A percentile compares a stretch with the other conserved stretches of the same genome.
Evolutionary conservation across 2,797 vertebrate species (phyloP).

Genomic region (Syngnathus acus): DNA sequence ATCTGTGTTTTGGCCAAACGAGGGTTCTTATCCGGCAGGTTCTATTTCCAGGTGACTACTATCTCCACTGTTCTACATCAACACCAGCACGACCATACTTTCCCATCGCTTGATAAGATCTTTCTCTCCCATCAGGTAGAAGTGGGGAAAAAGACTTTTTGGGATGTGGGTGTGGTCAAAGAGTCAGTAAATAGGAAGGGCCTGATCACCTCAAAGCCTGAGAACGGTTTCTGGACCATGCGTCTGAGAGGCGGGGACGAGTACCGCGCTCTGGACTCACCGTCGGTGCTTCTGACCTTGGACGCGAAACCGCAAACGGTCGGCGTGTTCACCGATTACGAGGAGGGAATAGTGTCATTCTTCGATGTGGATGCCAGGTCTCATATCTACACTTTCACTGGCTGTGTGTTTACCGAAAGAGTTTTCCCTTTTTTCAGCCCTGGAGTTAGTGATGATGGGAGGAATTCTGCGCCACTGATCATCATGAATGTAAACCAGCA

Average conservation of each 20-base stretch:
- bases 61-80: neutral
- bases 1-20: conserved; percentile 70
- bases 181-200: conserved; percentile 69
- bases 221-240: conserved; percentile 66
- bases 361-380: conserved; percentile 40
- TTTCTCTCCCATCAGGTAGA: conserved; percentile 49
- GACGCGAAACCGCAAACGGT: conserved; percentile 41
- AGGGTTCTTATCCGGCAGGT: conserved; percentile 63
- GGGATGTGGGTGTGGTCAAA: conserved; percentile 74
- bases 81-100: neutral
- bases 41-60: conserved; percentile 65
- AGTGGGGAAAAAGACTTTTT: conserved; percentile 65
- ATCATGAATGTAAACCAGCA: conserved; percentile 33
- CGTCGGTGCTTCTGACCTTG: conserved; percentile 42
- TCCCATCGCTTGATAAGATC: neutral
- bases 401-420: conserved; percentile 48
- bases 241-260: conserved; percentile 55
- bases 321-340: conserved; percentile 58
- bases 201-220: conserved; percentile 63
- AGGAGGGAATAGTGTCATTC: conserved; percentile 59
- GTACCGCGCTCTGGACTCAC: conserved; percentile 60
- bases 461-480: conserved; percentile 50
- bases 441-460: conserved; percentile 52
- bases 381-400: conserved; percentile 62
- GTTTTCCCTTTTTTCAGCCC: conserved; percentile 66